Base-by-base conservation (phyloP, 2,113 vertebrate species). In the Bambusicola thoracicus region DNA sequence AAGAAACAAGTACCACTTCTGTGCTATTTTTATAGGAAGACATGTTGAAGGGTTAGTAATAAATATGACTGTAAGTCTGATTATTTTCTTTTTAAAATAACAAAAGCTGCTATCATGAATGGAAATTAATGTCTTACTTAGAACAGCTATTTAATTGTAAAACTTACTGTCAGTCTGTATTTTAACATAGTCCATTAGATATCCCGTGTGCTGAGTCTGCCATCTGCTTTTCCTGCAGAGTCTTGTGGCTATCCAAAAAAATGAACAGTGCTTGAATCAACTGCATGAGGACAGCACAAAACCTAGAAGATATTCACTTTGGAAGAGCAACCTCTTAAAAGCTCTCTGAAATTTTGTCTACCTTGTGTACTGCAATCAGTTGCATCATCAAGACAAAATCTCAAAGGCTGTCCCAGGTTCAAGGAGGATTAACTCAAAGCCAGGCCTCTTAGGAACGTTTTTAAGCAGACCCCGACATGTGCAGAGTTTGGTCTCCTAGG, bases 291-390 rank as follows among this genome's bases (percentile, higher is more conserved):
- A 78, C 58, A 49, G 65, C 13, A 59, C 44, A 65, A 77, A 70
- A 30, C 80, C 48, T 38, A 74, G 79, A 81, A 43, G 38, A 56
- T 95, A 59, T 13, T 93, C 62, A 11, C n/a, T 90, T 85, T 90
- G 51, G 67, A 89, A 85, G 59, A 93, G 59, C 49, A 75, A 27
- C 58, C 19, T 83, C 43, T 90, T 16, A 51, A 87, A 90, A 92
- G 46, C 43, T 90, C 56, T 91, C 91, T 83, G 94, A 90, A 92
- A 92, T 72, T 29, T 27, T 51, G 49, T 38, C 79, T 51, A n/a
- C 58, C 12, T 83, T 67, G 43, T 61, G 58, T 77, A 13, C 21
- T 70, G 40, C 62, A 58, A 36, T 32, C 32, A 49, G 34, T 81
- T 93, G 44, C 62, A 53, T 91, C 36, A 88, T 18, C 53, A 70